Evolutionary conservation across 1,140 invertebrate genomes (phyloP).

Genomic region (Trichogramma pretiosum): DNA sequence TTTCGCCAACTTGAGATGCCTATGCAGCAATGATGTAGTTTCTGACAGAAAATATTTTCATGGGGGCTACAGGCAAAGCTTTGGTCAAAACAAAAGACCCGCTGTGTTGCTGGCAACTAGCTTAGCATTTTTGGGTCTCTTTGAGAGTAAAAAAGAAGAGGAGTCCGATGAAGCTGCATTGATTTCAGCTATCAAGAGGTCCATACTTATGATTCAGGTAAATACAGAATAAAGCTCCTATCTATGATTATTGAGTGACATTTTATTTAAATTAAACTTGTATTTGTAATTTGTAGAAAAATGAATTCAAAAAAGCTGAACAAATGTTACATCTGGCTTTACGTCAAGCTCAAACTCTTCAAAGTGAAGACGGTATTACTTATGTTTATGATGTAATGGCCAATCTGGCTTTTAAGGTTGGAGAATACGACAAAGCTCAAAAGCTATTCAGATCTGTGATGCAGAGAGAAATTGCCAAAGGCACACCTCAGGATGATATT

Average conservation of each 20-base stretch:
- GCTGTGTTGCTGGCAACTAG: conserved; percentile 7
- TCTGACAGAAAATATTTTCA: no score
- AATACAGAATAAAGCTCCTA: not conserved
- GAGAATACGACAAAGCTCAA: conserved; percentile 74
- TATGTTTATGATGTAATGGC: conserved; percentile 88
- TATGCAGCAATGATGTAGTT: no score
- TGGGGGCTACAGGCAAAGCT: not conserved
- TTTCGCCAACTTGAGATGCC: no score
- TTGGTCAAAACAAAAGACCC: not conserved
- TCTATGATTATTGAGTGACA: not conserved
- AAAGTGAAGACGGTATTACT: conserved; percentile 65
- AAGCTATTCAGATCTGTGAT: conserved; percentile 73
- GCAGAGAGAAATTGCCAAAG: conserved; percentile 61
- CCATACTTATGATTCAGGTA: conserved; percentile 56
- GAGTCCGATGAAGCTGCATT: conserved; percentile 58
- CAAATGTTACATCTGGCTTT: conserved; percentile 75
- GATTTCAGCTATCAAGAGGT: conserved; percentile 64
- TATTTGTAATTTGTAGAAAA: conserved; percentile 44
- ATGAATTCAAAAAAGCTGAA: conserved; percentile 73
- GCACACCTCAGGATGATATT: conserved; percentile 62
- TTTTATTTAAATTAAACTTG: not conserved
- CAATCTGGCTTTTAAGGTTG: conserved; percentile 72
- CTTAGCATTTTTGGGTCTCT: conserved; percentile 36
- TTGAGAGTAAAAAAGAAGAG: conserved; percentile 40
- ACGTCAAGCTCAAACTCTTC: conserved; percentile 69